Evolutionary conservation across 2,888 invertebrate species (phyloP).

Genomic region (Chymomyza caudatula): DNA sequence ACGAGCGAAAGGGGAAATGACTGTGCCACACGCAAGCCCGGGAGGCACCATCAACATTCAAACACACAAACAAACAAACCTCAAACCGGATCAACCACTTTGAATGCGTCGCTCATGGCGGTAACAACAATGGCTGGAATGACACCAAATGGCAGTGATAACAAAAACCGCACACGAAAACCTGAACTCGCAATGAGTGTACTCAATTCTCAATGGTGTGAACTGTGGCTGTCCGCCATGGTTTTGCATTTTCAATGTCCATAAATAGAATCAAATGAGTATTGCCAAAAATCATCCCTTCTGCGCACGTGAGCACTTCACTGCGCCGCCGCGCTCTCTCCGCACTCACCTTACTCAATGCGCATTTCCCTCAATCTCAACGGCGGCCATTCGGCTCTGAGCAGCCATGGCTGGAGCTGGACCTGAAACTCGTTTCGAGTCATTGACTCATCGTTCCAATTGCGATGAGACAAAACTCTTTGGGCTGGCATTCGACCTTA

Average conservation of each 20-base stretch:
- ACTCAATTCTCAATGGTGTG: neutral
- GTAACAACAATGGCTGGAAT: conserved; percentile 46
- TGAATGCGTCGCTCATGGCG: conserved; percentile 44
- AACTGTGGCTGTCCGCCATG: neutral
- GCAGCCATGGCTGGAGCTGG: conserved; percentile 9
- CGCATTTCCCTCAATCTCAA: neutral
- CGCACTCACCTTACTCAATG: conserved; percentile 18
- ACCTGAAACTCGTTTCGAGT: conserved; percentile 41
- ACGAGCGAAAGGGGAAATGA: conserved; percentile 33
- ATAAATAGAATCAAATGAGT: conserved; percentile 55
- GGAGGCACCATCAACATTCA: neutral
- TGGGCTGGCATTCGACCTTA: conserved; percentile 26
- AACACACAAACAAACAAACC: conserved; percentile 10
- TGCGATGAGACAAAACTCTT: conserved; percentile 26
- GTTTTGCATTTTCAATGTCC: conserved; percentile 29
- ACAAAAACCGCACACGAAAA: conserved; percentile 36
- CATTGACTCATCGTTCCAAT: conserved; percentile 47
- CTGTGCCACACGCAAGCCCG: conserved; percentile 25
- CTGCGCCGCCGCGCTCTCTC: conserved; percentile 31
- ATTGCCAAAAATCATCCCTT: conserved; percentile 19
- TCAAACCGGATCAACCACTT: conserved; percentile 69
- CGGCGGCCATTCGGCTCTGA: neutral
- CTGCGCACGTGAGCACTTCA: conserved; percentile 8
- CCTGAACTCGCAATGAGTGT: neutral
- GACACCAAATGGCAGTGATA: conserved; percentile 52